Base-by-base conservation (phyloP, 2,113 vertebrate species). In the Brachyhypopomus gauderio region DNA sequence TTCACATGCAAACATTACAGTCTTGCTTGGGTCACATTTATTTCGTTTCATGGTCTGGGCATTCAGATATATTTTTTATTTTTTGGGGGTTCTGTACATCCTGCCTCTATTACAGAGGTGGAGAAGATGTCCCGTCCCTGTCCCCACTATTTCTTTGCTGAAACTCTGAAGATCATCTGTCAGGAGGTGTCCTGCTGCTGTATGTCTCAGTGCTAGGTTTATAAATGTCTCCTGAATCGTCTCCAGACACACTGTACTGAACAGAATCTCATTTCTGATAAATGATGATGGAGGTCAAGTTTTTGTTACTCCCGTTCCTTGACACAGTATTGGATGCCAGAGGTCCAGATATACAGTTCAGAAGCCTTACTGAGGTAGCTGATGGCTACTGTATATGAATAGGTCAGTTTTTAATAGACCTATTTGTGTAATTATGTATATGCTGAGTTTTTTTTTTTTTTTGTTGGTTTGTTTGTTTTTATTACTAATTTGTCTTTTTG, bases 351-450 rank as follows among this genome's bases (percentile, higher is more conserved):
- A 45, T 60, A 56, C 45, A 52, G 70, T 27, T 59, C 14, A 59
- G 59, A 59, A 59, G 55, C 67, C 59, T 74, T 45, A 67, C 71
- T 27, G 72, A 75, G 60, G 34, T 38, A 38, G 27, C 72, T 20
- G 72, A 81, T 59, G 17, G 72, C 62, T 75, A 75, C 73, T 67
- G 72, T 75, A 81, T 75, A 75, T 58, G 20, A 75, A 48, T 52
- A 58, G 62, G 60, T 67, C 71, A 66, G 34, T 25, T n/a, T 52
- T 52, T 52, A 52, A 52, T 2, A 74, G 70, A 7, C 72, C 48
- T 66, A 36, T 67, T 67, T 75, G 72, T 81, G 36, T 20, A 48
- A 55, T 19, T 67, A 27, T 36, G 36, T 72, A 64, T 5, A 64
- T n/a, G 45, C 12, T 52, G 2, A 12, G 9, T 14, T 11, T 11